Evolutionary conservation across 2,113 vertebrate genomes (phyloP).

Genomic region (Peromyscus polionotus): DNA sequence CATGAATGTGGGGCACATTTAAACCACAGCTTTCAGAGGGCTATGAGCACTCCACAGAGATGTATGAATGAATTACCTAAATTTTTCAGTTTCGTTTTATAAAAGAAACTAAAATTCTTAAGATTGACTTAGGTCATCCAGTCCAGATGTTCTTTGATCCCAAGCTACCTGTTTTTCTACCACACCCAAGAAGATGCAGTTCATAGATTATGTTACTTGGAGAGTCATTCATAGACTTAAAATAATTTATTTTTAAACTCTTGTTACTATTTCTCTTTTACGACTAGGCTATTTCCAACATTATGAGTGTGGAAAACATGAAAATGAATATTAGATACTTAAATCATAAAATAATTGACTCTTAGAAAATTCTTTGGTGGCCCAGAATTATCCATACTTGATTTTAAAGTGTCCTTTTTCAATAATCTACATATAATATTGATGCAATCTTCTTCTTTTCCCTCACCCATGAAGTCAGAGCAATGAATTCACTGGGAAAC

Average conservation of each 20-base stretch:
- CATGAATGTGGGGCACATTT: not conserved
- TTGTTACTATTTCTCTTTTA: conserved; percentile 18
- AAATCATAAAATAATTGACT: not conserved
- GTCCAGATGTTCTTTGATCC: not conserved
- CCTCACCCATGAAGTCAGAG: not conserved
- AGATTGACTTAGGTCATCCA: not conserved
- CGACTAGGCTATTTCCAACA: not conserved
- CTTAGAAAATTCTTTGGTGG: not conserved
- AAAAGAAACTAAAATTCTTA: not conserved
- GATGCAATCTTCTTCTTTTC: conserved; percentile 19
- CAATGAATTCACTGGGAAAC: conserved; percentile 21
- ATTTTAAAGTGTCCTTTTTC: not conserved
- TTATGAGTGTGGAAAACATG: not conserved
- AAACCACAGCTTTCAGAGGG: not conserved
- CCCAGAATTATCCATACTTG: not conserved
- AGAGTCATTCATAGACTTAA: conserved; percentile 17
- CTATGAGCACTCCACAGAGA: not conserved
- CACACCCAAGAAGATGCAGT: not conserved
- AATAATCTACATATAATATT: not conserved
- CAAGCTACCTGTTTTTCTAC: not conserved
- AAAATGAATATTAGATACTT: conserved; percentile 5
- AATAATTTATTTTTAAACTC: not conserved
- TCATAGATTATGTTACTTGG: not conserved
- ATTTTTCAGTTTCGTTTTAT: conserved; percentile 8
- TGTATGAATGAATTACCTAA: not conserved